Evolutionary conservation across 2,888 invertebrate genomes (phyloP).

Genomic region (Calliopum simillimum): DNA sequence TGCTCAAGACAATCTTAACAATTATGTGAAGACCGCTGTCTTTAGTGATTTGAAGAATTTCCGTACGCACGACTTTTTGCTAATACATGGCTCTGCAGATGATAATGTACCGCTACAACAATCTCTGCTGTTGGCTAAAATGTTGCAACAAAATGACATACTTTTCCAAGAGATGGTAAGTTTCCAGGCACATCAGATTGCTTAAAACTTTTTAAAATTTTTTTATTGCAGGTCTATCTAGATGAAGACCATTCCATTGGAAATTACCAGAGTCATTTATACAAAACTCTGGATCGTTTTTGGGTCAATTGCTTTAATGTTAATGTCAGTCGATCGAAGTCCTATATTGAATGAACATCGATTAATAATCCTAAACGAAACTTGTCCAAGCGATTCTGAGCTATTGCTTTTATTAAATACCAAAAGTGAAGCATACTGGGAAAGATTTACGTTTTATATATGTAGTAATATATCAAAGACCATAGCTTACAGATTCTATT

Average conservation of each 20-base stretch:
- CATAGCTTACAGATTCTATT: too few relatives aligned
- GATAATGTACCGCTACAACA: conserved; percentile 92
- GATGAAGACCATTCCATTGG: conserved; percentile 85
- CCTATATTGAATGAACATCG: too few relatives aligned
- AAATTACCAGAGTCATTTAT: conserved; percentile 81
- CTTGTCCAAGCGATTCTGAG: too few relatives aligned
- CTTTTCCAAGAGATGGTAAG: conserved; percentile 85
- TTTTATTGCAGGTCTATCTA: conserved; percentile 76
- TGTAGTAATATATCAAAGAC: too few relatives aligned
- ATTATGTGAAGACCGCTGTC: conserved; percentile 81
- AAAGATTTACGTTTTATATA: too few relatives aligned
- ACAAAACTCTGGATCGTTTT: conserved; percentile 85
- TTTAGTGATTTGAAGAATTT: conserved; percentile 73
- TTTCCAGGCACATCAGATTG: too few relatives aligned
- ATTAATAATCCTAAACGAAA: too few relatives aligned
- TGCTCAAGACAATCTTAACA: conserved; percentile 77
- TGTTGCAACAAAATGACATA: conserved; percentile 80
- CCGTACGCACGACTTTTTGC: conserved; percentile 77
- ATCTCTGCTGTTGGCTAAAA: conserved; percentile 82
- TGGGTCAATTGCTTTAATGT: conserved; percentile 73
- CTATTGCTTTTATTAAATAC: too few relatives aligned
- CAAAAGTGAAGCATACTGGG: too few relatives aligned
- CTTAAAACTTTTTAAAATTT: too few relatives aligned
- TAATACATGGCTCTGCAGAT: conserved; percentile 91
- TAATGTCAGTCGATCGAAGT: too few relatives aligned